Evolutionary conservation across 2,888 invertebrate genomes (phyloP).

Genomic region (Drosophila anceps): DNA sequence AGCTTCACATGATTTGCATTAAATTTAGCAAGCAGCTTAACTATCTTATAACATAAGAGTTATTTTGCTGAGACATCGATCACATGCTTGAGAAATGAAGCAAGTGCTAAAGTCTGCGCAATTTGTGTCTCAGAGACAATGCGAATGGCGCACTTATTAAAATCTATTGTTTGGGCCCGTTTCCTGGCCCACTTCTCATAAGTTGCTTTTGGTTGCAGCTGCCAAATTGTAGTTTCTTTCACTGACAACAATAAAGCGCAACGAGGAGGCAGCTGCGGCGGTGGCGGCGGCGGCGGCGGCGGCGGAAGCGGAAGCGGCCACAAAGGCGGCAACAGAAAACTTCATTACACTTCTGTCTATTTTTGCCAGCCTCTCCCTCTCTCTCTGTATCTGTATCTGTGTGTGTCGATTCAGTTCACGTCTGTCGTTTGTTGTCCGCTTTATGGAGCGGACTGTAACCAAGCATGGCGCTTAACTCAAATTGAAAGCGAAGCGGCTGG

Average conservation of each 20-base stretch:
- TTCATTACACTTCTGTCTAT: conserved; percentile 59
- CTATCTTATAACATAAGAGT: no score
- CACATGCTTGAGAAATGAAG: not conserved
- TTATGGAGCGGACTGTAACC: conserved; percentile 52
- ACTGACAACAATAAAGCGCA: conserved; percentile 47
- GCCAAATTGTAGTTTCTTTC: conserved; percentile 71
- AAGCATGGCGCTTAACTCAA: conserved; percentile 71
- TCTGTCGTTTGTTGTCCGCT: conserved; percentile 30
- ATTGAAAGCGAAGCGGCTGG: conserved; percentile 59
- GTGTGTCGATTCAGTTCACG: conserved; percentile 7
- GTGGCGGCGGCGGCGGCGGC: not conserved
- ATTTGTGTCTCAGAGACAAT: conserved; percentile 4
- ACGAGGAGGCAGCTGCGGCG: not conserved
- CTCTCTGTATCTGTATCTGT: not conserved
- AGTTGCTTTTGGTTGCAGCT: conserved; percentile 66
- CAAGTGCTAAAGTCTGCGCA: conserved; percentile 4
- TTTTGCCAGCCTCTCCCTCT: not conserved
- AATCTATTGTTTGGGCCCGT: conserved; percentile 51
- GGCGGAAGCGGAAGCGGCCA: conserved; percentile 52
- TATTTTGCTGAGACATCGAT: conserved; percentile 3
- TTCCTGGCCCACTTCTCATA: conserved; percentile 18
- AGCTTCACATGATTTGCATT: not conserved
- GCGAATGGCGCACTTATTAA: conserved; percentile 45
- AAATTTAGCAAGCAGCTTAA: not conserved
- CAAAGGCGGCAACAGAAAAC: conserved; percentile 63